Evolutionary conservation across 2,797 vertebrate genomes (phyloP).

Genomic region (Siniperca undulata): DNA sequence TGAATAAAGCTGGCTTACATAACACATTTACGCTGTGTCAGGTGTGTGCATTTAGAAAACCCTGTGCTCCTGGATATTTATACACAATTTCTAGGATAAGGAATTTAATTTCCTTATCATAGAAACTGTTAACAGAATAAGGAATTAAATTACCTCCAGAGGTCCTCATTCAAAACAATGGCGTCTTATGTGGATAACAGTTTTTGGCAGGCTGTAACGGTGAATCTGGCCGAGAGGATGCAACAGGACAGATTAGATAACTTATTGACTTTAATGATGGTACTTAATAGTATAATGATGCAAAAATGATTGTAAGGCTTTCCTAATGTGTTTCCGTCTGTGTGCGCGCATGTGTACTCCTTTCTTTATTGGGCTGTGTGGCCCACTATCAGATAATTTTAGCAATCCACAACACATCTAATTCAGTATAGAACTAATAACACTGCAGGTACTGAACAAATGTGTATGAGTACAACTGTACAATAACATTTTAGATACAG

Average conservation of each 20-base stretch:
- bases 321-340: neutral
- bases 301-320: neutral
- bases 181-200: conserved; percentile 93
- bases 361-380: neutral
- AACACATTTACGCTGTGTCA: neutral
- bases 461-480: neutral
- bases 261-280: conserved; percentile 11
- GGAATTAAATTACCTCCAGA: conserved; percentile 14
- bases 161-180: conserved; percentile 74
- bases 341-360: neutral
- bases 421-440: neutral
- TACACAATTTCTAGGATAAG: neutral
- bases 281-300: neutral
- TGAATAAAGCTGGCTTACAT: conserved; percentile 21
- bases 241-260: conserved; percentile 81
- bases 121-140: neutral
- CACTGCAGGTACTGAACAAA: neutral
- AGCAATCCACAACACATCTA: neutral
- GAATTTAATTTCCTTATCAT: neutral
- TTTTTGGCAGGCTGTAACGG: conserved; percentile 91
- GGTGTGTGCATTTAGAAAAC: conserved; percentile 9
- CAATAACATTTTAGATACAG: neutral
- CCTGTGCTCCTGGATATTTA: neutral
- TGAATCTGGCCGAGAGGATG: conserved; percentile 89
- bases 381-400: neutral